phyloP scores from a whole-genome alignment of 2,113 vertebrate species.

The Peucedramus taeniatus region DNA sequence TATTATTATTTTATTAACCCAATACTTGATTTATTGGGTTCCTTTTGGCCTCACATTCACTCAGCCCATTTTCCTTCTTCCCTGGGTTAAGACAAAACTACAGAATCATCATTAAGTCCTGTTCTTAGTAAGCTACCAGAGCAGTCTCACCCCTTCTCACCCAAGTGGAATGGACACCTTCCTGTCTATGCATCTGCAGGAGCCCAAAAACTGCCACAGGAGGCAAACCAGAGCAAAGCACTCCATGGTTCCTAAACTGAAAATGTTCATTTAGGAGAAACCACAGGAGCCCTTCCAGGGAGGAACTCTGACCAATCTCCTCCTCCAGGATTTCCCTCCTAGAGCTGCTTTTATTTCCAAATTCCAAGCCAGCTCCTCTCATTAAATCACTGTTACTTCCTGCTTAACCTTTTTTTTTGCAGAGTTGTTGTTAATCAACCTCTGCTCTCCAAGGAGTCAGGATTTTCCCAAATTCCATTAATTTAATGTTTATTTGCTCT shows the following conservation, averaged over 20 bases:
- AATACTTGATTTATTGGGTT: not conserved
- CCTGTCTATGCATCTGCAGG: not conserved
- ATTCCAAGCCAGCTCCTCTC: not conserved
- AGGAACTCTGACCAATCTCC: not conserved
- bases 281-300: not conserved
- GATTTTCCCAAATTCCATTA: not conserved
- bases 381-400: not conserved
- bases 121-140: not conserved
- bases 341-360: not conserved
- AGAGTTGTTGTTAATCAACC: not conserved
- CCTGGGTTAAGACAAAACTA: not conserved
- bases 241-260: not conserved
- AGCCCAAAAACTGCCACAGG: not conserved
- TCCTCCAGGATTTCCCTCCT: not conserved
- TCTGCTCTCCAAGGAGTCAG: rapidly evolving
- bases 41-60: not conserved
- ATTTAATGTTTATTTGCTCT: not conserved
- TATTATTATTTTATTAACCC: too few relatives aligned
- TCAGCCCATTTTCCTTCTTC: not conserved
- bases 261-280: not conserved
- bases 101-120: not conserved
- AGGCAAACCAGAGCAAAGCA: not conserved
- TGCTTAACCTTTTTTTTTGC: not conserved
- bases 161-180: rapidly evolving
- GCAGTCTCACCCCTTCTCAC: not conserved